Conservation (phyloP, 2,888 invertebrate genomes). For the Bhutanitis thaidina region DNA sequence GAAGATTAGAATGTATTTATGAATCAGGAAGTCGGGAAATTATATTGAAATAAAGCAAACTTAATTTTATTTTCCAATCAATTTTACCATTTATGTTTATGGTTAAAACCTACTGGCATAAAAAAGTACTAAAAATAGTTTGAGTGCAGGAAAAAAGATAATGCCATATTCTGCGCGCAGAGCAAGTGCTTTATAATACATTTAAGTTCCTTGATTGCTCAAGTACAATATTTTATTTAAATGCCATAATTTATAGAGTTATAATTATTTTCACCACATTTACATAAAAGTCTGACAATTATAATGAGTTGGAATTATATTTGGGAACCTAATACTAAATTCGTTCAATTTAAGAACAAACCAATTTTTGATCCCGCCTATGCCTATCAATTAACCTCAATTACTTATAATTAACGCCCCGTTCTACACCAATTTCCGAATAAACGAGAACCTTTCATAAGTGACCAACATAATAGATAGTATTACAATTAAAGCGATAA, state of each 20-base stretch:
- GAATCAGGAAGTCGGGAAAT: neutral
- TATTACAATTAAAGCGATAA: slow-evolving; percentile 18
- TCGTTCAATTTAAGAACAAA: slow-evolving; percentile 22
- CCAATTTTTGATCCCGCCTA: slow-evolving; percentile 26
- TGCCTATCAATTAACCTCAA: slow-evolving; percentile 37
- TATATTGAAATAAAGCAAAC: too few relatives aligned
- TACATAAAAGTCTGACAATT: neutral
- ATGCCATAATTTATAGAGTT: too few relatives aligned
- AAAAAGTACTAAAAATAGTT: too few relatives aligned
- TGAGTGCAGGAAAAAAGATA: too few relatives aligned
- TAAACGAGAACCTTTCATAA: slow-evolving; percentile 16
- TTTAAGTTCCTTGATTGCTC: too few relatives aligned
- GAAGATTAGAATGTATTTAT: slow-evolving; percentile 10
- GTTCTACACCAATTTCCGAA: slow-evolving; percentile 23
- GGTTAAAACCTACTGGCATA: too few relatives aligned
- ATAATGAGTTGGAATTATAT: slow-evolving; percentile 1
- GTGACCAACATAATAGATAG: slow-evolving; percentile 13
- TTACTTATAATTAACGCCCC: slow-evolving; percentile 35
- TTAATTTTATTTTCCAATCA: too few relatives aligned
- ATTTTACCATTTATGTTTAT: too few relatives aligned
- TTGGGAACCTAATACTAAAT: slow-evolving; percentile 2
- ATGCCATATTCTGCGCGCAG: too few relatives aligned
- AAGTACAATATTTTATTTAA: too few relatives aligned
- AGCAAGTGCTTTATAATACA: too few relatives aligned
- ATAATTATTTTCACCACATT: too few relatives aligned